Conservation (phyloP, 2,113 vertebrate genomes). For the Axis porcinus region DNA sequence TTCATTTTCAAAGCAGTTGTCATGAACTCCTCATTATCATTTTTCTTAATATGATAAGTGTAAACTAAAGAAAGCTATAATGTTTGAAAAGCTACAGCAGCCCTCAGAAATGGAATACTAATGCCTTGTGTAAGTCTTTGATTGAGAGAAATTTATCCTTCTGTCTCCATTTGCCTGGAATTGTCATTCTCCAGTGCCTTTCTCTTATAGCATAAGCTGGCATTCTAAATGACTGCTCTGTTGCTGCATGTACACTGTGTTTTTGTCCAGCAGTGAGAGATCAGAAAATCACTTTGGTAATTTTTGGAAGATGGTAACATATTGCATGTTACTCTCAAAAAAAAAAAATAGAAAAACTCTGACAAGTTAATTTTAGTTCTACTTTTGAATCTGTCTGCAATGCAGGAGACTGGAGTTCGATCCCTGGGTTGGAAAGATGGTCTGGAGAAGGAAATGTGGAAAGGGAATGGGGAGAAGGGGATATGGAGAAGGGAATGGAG, state of each 20-base stretch:
- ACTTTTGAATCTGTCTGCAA: conserved; percentile 28
- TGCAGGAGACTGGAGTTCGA: not conserved
- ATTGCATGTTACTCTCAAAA: not conserved
- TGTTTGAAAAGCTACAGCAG: conserved; percentile 69
- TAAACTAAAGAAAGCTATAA: conserved; percentile 70
- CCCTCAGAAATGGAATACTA: conserved; percentile 64
- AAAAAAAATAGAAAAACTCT: not conserved
- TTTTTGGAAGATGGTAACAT: conserved; percentile 48
- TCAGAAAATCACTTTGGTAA: conserved; percentile 53
- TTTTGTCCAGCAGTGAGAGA: conserved; percentile 55
- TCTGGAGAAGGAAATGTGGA: not conserved
- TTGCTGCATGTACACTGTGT: conserved; percentile 10
- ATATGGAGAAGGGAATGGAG: not conserved
- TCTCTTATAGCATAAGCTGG: not conserved
- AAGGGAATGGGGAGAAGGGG: not conserved
- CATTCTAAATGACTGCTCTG: not conserved
- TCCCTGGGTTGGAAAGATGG: not conserved
- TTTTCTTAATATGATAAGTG: conserved; percentile 78
- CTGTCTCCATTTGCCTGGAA: conserved; percentile 51
- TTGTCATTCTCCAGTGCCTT: conserved; percentile 64
- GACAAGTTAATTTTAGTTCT: conserved; percentile 55
- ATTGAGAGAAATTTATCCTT: conserved; percentile 60
- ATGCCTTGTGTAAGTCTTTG: conserved; percentile 51
- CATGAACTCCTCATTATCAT: conserved; percentile 77
- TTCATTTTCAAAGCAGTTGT: conserved; percentile 75